These are phyloP conservation scores for Pterobdella sp. DNA, from an alignment of 2,888 invertebrate genomes.

Conservation along the genomic window DNA sequence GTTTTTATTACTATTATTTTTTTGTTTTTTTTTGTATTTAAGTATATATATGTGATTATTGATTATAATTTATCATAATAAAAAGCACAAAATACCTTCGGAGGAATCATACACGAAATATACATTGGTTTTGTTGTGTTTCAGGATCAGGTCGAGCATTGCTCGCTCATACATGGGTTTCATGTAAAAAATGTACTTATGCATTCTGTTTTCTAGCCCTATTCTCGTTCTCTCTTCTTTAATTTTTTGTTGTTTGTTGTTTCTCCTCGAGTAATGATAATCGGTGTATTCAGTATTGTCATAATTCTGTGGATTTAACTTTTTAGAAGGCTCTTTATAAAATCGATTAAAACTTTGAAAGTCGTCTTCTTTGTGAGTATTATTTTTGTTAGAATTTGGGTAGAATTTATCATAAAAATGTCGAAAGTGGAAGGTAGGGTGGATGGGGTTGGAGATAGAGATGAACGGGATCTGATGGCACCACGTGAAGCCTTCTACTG, in stretches of 20 bases:
- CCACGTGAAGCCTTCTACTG: background rate
- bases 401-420: background rate
- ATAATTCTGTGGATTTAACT: background rate
- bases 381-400: background rate
- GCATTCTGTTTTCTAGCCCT: no score
- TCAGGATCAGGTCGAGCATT: background rate
- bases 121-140: background rate
- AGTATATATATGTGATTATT: no score
- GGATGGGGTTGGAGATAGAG: background rate
- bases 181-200: background rate
- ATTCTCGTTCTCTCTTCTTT: no score
- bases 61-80: no score
- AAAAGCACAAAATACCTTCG: background rate
- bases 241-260: no score
- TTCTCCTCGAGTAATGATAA: background rate
- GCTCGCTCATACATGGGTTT: background rate
- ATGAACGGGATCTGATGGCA: background rate
- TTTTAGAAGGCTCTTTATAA: background rate
- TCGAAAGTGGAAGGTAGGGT: background rate
- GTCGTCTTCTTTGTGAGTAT: background rate
- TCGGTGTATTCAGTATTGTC: background rate
- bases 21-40: no score
- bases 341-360: background rate
- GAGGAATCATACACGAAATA: background rate
- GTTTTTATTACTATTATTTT: no score